Percentiles rank a stretch among this genome's conserved stretches.
phyloP scores from a whole-genome alignment of 2,113 vertebrate species.

The Emydocephalus ijimae region DNA sequence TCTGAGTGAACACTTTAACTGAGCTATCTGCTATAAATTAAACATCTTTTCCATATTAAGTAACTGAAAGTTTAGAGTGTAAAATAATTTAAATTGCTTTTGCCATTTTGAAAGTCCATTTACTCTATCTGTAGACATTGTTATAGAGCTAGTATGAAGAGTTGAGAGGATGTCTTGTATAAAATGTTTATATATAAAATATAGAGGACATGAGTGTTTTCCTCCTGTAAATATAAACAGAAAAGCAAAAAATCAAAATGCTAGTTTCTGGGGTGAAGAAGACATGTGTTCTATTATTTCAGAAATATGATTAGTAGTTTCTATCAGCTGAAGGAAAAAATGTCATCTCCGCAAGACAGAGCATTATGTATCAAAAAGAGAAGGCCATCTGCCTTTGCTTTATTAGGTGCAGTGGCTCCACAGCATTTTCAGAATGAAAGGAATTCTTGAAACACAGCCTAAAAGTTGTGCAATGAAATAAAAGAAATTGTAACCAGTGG shows the following conservation, averaged over 20 bases:
- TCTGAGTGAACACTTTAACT: background rate
- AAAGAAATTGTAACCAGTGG: background rate
- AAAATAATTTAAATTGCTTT: background rate
- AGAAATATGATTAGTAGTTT: background rate
- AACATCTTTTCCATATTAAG: background rate
- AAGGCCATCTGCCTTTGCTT: slow-evolving; percentile 16
- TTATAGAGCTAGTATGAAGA: background rate
- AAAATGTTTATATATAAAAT: background rate
- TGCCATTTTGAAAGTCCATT: background rate
- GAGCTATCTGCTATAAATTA: background rate
- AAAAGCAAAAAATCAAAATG: background rate
- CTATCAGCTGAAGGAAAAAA: background rate
- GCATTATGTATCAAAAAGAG: background rate
- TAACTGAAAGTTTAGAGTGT: background rate
- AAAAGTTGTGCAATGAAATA: background rate
- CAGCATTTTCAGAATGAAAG: background rate
- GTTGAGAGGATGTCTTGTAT: background rate
- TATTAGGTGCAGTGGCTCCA: background rate
- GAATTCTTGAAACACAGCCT: background rate
- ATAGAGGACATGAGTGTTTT: background rate
- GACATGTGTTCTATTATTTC: background rate
- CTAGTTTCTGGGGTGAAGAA: background rate
- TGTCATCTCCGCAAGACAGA: background rate
- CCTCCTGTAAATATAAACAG: background rate
- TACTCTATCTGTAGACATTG: background rate